These are phyloP conservation scores for Coregonus sp. DNA, from an alignment of 2,797 vertebrate genomes.

Conservation along the genomic window DNA sequence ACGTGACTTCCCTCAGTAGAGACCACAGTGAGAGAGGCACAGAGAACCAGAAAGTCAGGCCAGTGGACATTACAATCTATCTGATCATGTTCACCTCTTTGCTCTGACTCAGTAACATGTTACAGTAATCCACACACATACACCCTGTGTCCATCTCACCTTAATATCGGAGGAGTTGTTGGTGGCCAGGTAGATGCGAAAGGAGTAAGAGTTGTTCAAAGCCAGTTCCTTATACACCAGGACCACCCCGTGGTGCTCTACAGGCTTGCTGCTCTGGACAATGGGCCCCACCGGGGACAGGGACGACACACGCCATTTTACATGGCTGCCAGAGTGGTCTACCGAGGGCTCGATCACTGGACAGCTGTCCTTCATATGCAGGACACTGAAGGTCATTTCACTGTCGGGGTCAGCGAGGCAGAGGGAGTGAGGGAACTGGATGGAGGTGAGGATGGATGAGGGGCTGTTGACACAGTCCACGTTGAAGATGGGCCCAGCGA, in stretches of 20 bases:
- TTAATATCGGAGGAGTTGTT: conserved; percentile 87
- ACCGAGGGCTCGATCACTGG: conserved; percentile 76
- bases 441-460: conserved; percentile 73
- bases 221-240: conserved; percentile 83
- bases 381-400: conserved; percentile 79
- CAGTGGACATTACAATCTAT: conserved; percentile 16
- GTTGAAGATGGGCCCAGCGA: conserved; percentile 85
- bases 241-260: conserved; percentile 82
- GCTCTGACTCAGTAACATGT: background rate
- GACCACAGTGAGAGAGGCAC: background rate
- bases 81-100: conserved; percentile 7
- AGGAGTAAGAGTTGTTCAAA: conserved; percentile 74
- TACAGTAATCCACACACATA: conserved; percentile 44
- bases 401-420: conserved; percentile 76
- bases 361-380: conserved; percentile 77
- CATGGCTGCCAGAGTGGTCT: conserved; percentile 81
- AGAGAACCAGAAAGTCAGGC: background rate
- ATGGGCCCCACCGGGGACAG: conserved; percentile 86
- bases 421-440: conserved; percentile 87
- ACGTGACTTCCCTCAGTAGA: background rate
- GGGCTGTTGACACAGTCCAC: conserved; percentile 77
- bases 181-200: conserved; percentile 83
- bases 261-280: conserved; percentile 64
- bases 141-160: conserved; percentile 57
- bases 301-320: conserved; percentile 85